Base-by-base conservation (phyloP, 2,888 invertebrate species). In the Meloe dianella region DNA sequence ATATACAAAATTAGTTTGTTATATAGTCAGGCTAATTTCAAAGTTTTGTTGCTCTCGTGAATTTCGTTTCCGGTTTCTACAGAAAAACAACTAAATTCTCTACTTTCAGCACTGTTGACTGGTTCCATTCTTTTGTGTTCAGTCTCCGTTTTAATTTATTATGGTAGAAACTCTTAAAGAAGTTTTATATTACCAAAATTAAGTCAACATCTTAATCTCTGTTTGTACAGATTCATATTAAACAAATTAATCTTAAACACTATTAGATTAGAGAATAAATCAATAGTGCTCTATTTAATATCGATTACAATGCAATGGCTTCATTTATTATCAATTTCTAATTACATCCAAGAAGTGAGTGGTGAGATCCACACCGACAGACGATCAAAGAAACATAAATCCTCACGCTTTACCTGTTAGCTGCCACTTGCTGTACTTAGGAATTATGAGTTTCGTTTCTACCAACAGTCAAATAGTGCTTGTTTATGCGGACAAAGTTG, bases 71-170 rank as follows among this genome's bases (percentile, higher is more conserved):
- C 47, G 20, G 47, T 47, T 47, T 20, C 47, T 20, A 41, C 9
- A 47, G 47, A 47, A 47, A 41, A 47, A 47, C 47, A 20, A 47
- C 47, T 41, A 20, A 47, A 47, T 47, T 47, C 20, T 20, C 47
- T 20, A 47, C 17, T 47, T 47, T 20, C 47, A 47, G 9, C 47
- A 47, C 20, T 47, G 47, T 47, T 47, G 47, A 20, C 20, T 20
- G 47, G 20, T 20, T 47, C 3, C 20, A 20, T 20, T 47, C 20
- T 20, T 47, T 47, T 20, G 47, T 47, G 47, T 10, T 47, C 47
- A 17, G 8, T 20, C 8, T 7, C 47, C 1, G 2, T 20, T 47
- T 10, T 20, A 47, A 47, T 47, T 47, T 47, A 47, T 47, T 47
- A 20, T 20, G 3, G 41, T 35, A 47, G 9, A 22, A 47, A 20